phyloP scores from a whole-genome alignment of 2,888 invertebrate species.

The Xanthostigma xanthostigma region DNA sequence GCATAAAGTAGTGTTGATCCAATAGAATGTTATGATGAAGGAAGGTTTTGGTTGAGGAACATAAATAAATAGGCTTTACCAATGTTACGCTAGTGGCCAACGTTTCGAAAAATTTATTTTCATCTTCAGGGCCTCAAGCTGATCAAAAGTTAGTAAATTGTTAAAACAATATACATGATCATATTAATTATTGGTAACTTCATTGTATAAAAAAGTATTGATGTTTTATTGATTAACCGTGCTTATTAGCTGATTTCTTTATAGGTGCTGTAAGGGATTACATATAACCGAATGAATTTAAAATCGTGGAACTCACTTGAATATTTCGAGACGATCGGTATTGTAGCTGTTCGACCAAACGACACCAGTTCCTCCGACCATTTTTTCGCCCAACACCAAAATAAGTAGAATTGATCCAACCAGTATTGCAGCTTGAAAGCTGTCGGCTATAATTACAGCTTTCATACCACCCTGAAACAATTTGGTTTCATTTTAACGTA shows the following conservation, averaged over 20 bases:
- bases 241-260: not conserved
- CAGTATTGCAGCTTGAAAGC: slow-evolving; percentile 66
- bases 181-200: not conserved
- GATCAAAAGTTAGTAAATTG: too few relatives aligned
- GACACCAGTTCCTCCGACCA: slow-evolving; percentile 44
- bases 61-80: too few relatives aligned
- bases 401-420: slow-evolving; percentile 49
- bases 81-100: too few relatives aligned
- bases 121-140: too few relatives aligned
- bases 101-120: too few relatives aligned
- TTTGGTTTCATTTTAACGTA: too few relatives aligned
- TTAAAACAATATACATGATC: too few relatives aligned
- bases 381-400: slow-evolving; percentile 39
- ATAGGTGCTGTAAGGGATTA: not conserved
- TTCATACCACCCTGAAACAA: slow-evolving; percentile 65
- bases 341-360: slow-evolving; percentile 51
- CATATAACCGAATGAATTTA: too few relatives aligned
- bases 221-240: not conserved
- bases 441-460: slow-evolving; percentile 86
- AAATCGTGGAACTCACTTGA: slow-evolving; percentile 39
- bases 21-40: too few relatives aligned
- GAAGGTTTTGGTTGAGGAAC: too few relatives aligned
- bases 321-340: slow-evolving; percentile 55
- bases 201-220: not conserved
- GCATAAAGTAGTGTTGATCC: too few relatives aligned